Percentiles rank a stretch among this genome's conserved stretches.
Evolutionary conservation across 2,888 invertebrate species (phyloP).

Genomic region (Ochropleura plecta): DNA sequence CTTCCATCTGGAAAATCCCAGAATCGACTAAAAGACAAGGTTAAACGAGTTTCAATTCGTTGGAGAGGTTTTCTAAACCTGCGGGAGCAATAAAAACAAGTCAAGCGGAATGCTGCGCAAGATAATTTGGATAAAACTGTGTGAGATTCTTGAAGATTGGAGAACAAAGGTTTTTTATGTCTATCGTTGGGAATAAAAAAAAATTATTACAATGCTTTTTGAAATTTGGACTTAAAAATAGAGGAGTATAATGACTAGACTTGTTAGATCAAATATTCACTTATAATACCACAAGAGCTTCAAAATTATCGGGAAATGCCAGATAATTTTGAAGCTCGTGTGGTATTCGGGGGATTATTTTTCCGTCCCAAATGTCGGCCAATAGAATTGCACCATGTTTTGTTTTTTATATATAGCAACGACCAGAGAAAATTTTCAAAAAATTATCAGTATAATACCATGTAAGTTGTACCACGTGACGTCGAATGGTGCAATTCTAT

Average conservation of each 20-base stretch:
- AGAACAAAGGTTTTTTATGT: constrained; percentile 10
- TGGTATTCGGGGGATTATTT: too few relatives aligned
- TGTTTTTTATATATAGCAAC: too few relatives aligned
- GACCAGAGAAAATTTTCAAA: too few relatives aligned
- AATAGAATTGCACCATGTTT: too few relatives aligned
- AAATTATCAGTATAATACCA: too few relatives aligned
- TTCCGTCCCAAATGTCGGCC: too few relatives aligned
- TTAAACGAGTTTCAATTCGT: constrained; percentile 2
- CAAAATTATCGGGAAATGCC: too few relatives aligned
- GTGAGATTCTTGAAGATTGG: neutral
- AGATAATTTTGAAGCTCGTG: too few relatives aligned
- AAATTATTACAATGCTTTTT: constrained; percentile 41
- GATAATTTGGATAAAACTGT: constrained; percentile 5
- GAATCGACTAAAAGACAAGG: neutral
- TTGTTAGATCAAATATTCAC: constrained; percentile 48
- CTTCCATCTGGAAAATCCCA: neutral
- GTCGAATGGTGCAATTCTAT: too few relatives aligned
- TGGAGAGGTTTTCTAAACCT: neutral
- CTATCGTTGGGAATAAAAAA: constrained; percentile 16
- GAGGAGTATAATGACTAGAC: constrained; percentile 29
- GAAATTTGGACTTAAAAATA: constrained; percentile 39
- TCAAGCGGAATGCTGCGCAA: neutral
- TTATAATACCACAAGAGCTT: too few relatives aligned
- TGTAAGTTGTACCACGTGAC: too few relatives aligned
- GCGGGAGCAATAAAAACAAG: neutral